Conservation (phyloP, 2,797 vertebrate species). For the Brotula barbata region DNA sequence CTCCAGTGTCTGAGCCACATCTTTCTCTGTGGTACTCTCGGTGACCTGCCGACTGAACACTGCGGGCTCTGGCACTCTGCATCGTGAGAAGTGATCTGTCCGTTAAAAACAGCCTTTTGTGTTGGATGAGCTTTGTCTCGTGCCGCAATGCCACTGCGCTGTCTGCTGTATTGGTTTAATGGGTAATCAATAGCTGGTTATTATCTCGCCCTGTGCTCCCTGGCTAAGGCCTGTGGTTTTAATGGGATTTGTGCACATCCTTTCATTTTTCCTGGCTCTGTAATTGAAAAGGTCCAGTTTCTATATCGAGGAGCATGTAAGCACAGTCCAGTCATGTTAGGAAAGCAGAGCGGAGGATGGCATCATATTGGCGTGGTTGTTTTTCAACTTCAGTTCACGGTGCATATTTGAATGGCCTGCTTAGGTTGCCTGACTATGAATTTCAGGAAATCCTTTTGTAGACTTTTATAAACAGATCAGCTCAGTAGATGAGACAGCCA, state of each 20-base stretch:
- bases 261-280: conserved; percentile 72
- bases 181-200: conserved; percentile 80
- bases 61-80: conserved; percentile 19
- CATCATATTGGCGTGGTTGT: conserved; percentile 6
- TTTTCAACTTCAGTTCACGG: too few species aligned
- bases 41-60: conserved; percentile 7
- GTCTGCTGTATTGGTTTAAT: conserved; percentile 70
- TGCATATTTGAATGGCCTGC: too few species aligned
- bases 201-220: conserved; percentile 69
- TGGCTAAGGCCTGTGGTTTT: conserved; percentile 55
- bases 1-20: conserved; percentile 22
- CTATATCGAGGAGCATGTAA: conserved; percentile 31
- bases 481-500: too few species aligned
- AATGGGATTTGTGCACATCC: conserved; percentile 76
- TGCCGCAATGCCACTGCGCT: conserved; percentile 49
- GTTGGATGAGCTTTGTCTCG: conserved; percentile 43
- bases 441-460: too few species aligned
- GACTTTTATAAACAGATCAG: too few species aligned
- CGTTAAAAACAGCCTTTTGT: conserved; percentile 37
- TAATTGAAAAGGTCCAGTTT: conserved; percentile 71
- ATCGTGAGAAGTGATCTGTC: conserved; percentile 45
- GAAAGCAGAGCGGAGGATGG: conserved; percentile 14
- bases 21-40: conserved; percentile 25
- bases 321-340: conserved; percentile 22
- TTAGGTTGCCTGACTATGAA: too few species aligned